A percentile compares a stretch with the other conserved stretches of the same genome.
Conservation (phyloP, 2,797 vertebrate genomes). For the Spea hammondii region DNA sequence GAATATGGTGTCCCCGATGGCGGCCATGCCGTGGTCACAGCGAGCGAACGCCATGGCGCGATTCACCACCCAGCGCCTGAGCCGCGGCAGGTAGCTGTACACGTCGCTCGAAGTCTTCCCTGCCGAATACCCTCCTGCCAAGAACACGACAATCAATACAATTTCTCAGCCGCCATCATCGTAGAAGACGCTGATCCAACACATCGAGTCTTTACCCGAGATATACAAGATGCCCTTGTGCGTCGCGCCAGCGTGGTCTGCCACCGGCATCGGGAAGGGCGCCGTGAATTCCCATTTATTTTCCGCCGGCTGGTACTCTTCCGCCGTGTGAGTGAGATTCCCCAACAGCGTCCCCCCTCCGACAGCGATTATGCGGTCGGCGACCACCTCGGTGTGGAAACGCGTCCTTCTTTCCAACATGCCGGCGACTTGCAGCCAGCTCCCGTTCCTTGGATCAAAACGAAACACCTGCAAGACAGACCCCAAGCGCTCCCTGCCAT, state of each 20-base stretch:
- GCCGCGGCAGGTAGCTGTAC: constrained; percentile 60
- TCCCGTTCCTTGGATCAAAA: constrained; percentile 54
- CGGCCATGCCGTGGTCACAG: constrained; percentile 63
- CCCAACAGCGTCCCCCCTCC: constrained; percentile 59
- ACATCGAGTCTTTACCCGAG: constrained; percentile 51
- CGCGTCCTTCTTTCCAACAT: constrained; percentile 57
- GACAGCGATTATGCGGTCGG: constrained; percentile 50
- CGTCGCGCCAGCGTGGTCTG: constrained; percentile 59
- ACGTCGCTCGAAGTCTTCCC: constrained; percentile 55
- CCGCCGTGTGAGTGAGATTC: constrained; percentile 51
- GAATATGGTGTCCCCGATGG: constrained; percentile 56
- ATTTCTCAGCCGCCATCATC: neutral
- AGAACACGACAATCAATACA: neutral
- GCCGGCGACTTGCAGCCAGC: constrained; percentile 60
- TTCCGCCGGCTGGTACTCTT: constrained; percentile 52
- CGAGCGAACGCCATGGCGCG: constrained; percentile 56
- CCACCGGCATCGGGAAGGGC: constrained; percentile 54
- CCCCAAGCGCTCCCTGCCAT: neutral
- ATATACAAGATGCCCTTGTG: constrained; percentile 63
- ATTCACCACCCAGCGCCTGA: constrained; percentile 58
- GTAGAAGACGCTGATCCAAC: neutral
- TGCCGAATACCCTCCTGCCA: constrained; percentile 57
- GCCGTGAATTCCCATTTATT: constrained; percentile 59
- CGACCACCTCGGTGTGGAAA: constrained; percentile 53
- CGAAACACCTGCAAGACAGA: constrained; percentile 57